These are phyloP conservation scores for Diadegma fenestrale DNA, from an alignment of 2,888 invertebrate species.

Conservation along the genomic window DNA sequence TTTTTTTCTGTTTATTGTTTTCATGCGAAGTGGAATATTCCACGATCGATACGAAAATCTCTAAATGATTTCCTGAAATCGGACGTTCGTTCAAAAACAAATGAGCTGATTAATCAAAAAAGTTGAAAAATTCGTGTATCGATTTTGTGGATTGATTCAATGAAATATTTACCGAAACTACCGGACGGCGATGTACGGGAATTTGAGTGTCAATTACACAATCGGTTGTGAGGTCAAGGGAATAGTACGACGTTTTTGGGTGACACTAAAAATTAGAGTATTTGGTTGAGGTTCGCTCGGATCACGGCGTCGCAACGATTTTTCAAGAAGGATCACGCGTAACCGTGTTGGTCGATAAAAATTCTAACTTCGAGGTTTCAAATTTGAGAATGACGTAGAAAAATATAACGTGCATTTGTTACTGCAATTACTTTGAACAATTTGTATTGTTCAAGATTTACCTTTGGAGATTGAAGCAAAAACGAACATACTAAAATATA, in stretches of 20 bases:
- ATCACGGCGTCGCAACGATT: slow-evolving; percentile 3
- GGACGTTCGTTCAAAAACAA: neutral
- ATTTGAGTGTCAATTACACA: neutral
- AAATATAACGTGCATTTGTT: too few species aligned
- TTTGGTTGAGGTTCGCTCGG: slow-evolving; percentile 18
- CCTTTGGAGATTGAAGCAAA: too few species aligned
- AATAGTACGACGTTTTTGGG: neutral
- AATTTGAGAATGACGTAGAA: too few species aligned
- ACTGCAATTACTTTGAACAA: too few species aligned
- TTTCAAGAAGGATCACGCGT: neutral
- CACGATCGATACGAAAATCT: neutral
- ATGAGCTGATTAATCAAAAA: neutral
- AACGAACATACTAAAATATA: too few species aligned
- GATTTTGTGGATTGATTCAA: neutral
- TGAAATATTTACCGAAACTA: neutral
- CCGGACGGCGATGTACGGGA: neutral
- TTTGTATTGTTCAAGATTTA: too few species aligned
- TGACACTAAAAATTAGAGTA: slow-evolving; percentile 1
- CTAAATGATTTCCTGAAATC: neutral
- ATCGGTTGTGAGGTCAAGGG: too few species aligned
- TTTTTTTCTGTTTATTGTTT: neutral
- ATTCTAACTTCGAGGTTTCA: too few species aligned
- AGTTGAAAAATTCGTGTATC: neutral
- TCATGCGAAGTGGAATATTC: slow-evolving; percentile 2
- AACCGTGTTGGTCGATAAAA: too few species aligned